Evolutionary conservation across 2,888 invertebrate genomes (phyloP).

Genomic region (Elaeidobius kamerunicus): DNA sequence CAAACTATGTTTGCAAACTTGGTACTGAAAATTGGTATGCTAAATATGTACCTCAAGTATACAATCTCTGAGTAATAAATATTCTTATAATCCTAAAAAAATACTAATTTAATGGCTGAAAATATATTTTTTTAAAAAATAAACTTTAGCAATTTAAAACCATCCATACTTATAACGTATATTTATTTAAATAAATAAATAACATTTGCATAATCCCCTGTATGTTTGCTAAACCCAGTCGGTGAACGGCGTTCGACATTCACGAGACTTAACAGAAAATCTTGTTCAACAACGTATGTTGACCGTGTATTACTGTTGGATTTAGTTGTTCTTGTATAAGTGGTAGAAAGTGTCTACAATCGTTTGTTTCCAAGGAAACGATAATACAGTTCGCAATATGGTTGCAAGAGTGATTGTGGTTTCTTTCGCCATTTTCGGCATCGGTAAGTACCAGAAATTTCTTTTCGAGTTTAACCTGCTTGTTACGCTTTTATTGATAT

Average conservation of each 20-base stretch:
- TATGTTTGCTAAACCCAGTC: background rate
- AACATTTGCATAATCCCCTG: constrained; percentile 3
- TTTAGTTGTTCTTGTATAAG: constrained; percentile 25
- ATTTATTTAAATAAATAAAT: background rate
- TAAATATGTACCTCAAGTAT: no score
- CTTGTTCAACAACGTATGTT: constrained; percentile 20
- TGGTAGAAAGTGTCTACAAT: constrained; percentile 28
- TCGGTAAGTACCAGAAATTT: constrained; percentile 22
- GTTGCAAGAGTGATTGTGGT: constrained; percentile 21
- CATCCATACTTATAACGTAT: no score
- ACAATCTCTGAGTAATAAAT: no score
- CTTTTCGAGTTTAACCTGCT: no score
- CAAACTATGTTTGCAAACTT: no score
- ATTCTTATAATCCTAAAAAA: no score
- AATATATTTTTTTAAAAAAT: no score
- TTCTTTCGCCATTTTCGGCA: constrained; percentile 22
- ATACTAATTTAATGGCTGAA: no score
- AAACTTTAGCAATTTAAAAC: no score
- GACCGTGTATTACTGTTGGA: constrained; percentile 24
- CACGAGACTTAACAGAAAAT: constrained; percentile 14
- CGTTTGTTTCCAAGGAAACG: constrained; percentile 24
- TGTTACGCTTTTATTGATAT: no score
- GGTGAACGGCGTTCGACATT: constrained; percentile 20
- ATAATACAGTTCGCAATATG: constrained; percentile 27
- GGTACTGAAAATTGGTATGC: no score